Base-by-base conservation (phyloP, 1,140 invertebrate genomes). In the Eueides isabella region DNA sequence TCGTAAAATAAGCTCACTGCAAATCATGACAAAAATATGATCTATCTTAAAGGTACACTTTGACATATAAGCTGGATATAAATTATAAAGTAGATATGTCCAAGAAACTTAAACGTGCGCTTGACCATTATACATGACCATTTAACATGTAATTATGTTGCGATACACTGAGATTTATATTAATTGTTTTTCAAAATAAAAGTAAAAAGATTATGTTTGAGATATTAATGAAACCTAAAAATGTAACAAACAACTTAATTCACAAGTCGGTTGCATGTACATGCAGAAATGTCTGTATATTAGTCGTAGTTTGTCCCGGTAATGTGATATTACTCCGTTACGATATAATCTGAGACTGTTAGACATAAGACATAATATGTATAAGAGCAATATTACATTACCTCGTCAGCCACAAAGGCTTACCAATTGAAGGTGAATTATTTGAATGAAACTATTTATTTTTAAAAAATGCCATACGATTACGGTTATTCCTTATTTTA, bases 241-340 rank as follows among this genome's bases (percentile, higher is more conserved):
- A 7, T 23, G 7, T 23, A 23, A 55, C n/a, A 2, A 2, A 11
- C 48, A 11, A 55, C 23, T 23, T 55, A 26, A 11, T 23, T 55
- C n/a, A 2, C 35, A 11, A n/a, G n/a, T n/a, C n/a, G n/a, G n/a
- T n/a, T n/a, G n/a, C n/a, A n/a, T n/a, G n/a, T 26, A 55, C 7
- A 11, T 44, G 41, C 48, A 55, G 23, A 23, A 12, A 55, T 0
- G 2, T 12, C 7, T 23, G 12, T 19, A 9, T 55, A 55, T 2
- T n/a, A 19, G 23, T 23, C 12, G 26, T 12, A 67, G 48, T 31
- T 67, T 38, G 65, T 61, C 28, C 26, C 65, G 14, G 71, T 71
- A 72, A 72, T 26, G 30, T 65, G 64, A 72, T 72, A 72, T n/a
- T 44, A 28, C 29, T 41, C 29, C 38, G 62, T 64, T 65, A 66